Base-by-base conservation (phyloP, 1,140 invertebrate species). In the Panagrolaimus sp. region DNA sequence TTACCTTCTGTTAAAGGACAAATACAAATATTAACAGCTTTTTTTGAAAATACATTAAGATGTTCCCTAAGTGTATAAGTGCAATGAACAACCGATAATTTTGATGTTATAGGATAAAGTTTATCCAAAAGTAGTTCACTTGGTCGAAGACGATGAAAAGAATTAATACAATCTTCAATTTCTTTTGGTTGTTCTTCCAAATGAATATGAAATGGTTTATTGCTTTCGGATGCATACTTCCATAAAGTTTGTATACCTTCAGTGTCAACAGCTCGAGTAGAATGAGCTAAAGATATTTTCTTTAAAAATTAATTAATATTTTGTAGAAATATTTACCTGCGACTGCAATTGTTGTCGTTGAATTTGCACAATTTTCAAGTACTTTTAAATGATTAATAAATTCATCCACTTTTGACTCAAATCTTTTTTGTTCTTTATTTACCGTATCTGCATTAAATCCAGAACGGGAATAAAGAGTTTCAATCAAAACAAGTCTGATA, bases 161-260 rank as follows among this genome's bases (percentile, higher is more conserved):
- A 72, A 5, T 13, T 46, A 13, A 57, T 9, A 47, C 72, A 77
- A 14, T 78, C 74, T n/a, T 70, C 31, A 47, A 81, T 70, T 57
- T 81, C 79, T 27, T 75, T 76, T 9, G 79, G 79, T 61, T 81
- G 79, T 66, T 81, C 79, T 64, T 81, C 79, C 44, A 81, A 67
- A 66, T 81, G 79, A 31, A 82, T 72, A 65, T 81, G 79, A 42
- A 81, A 77, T 9, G 80, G 73, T 7, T 74, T 53, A 11, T 65
- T 67, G 1, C 73, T n/a, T 38, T 61, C 38, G 1, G 16, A 45
- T 2, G 78, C 74, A 63, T 46, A 80, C 46, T 78, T 51, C n/a
- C 63, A 71, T 11, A 81, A 47, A 66, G 63, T 48, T 14, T 65
- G 45, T n/a, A 75, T 67, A 53, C 66, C 63, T 7, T 72, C 61